Evolutionary conservation across 2,113 vertebrate genomes (phyloP), one percentile per base, ranked within the genome.

Genomic region (Oncorhynchus kisutch): DNA sequence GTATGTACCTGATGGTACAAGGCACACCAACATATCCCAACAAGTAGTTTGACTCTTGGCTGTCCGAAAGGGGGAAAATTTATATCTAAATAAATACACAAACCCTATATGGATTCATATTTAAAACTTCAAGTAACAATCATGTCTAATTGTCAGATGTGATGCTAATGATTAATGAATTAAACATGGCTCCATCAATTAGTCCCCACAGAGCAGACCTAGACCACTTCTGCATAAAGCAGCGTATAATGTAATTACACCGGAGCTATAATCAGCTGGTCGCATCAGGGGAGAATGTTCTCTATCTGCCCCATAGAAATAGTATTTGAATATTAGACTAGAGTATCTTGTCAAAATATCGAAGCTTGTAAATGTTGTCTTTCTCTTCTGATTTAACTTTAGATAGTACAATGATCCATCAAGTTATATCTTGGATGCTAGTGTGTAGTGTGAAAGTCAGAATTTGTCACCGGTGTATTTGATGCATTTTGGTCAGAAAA

Each of bases 141-240:
- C 97, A 98, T 91, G 93, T 94, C 95, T 98, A 99, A 99, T 99
- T 98, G 97, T 98, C 96, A 96, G 96, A 98, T 97, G 95, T 96
- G 96, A 98, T 99, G 96, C 96, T 99, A 98, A 98, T 98, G 97
- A 97, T 99, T 95, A 96, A 99, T 99, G 97, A 99, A 99, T 99
- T 98, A 99, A 96, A 98, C 97, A 99, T 99, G 96, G 95, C 94
- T 95, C 96, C 95, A 96, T 95, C 96, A 98, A 99, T 99, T 99
- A 99, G 96, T 96, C 96, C 96, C 97, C 93, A 81, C 95, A 97
- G 97, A 54, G 51, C 16, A 14, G 51, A 54, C 16, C 51, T 54
- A 54, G 51, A 95, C 97, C 97, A 97, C 96, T 96, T 95, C 96
- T 97, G 97, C 97, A 99, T 99, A 99, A 99, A 97, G 95, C 94